Conservation (phyloP, 2,113 vertebrate species). For the Pipra filicauda region DNA sequence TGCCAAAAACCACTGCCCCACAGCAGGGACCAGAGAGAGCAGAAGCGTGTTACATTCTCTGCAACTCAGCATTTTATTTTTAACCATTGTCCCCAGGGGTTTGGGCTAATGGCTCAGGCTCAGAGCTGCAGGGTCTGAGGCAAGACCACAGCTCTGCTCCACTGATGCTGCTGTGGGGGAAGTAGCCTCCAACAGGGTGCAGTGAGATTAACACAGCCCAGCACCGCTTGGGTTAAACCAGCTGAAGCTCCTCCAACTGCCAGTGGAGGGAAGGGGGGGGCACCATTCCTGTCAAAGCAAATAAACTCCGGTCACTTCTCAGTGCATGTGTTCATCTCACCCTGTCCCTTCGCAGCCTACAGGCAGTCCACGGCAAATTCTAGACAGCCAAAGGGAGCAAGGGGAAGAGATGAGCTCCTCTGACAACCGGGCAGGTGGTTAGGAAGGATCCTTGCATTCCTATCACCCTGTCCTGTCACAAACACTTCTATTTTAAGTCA, state of each 20-base stretch:
- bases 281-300: neutral
- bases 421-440: slow-evolving; percentile 21
- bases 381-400: neutral
- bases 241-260: neutral
- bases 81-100: neutral
- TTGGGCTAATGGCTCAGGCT: neutral
- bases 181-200: neutral
- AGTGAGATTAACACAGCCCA: neutral
- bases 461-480: slow-evolving; percentile 9
- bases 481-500: slow-evolving; percentile 29
- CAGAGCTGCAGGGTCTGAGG: neutral
- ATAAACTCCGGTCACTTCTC: neutral
- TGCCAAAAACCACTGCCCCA: neutral
- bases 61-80: neutral
- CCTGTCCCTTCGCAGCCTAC: fast-evolving
- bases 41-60: neutral
- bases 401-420: neutral
- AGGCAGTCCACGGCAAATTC: neutral
- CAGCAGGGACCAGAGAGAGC: neutral
- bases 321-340: neutral
- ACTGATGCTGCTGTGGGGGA: neutral
- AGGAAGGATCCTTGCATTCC: neutral
- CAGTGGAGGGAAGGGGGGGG: fast-evolving
- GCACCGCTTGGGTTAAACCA: neutral
- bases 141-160: neutral